These are phyloP conservation scores for Archaeoteleia sp. DNA, from an alignment of 2,888 invertebrate genomes.

Conservation along the genomic window DNA sequence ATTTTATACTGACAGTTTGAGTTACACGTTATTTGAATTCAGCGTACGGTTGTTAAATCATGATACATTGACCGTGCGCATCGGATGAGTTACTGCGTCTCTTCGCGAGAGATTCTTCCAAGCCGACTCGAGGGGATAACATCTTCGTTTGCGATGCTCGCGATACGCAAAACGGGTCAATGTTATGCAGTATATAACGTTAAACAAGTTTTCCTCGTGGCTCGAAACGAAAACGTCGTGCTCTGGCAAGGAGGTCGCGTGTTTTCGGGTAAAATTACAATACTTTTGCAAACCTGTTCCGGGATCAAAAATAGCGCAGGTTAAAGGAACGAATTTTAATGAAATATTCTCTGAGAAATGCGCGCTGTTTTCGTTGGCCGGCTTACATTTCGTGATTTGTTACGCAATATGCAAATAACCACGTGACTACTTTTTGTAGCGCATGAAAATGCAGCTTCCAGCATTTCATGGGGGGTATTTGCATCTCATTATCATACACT, in stretches of 20 bases:
- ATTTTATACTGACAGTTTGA: background rate
- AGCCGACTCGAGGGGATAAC: conserved; percentile 20
- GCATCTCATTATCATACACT: conserved; percentile 16
- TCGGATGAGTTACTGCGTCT: conserved; percentile 28
- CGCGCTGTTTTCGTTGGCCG: conserved; percentile 11
- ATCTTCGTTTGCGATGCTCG: conserved; percentile 9
- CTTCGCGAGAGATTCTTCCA: conserved; percentile 1
- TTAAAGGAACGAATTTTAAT: background rate
- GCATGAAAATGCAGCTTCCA: conserved; percentile 10
- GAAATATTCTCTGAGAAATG: background rate
- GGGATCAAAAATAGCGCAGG: conserved; percentile 7
- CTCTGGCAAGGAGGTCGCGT: background rate
- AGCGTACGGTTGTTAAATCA: conserved; percentile 25
- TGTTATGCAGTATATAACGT: conserved; percentile 12
- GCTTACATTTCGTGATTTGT: conserved; percentile 4
- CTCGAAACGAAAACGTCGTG: background rate
- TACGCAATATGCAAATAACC: conserved; percentile 1
- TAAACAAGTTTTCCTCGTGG: background rate
- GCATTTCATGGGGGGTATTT: conserved; percentile 9
- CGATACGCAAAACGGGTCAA: conserved; percentile 18
- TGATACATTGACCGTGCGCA: conserved; percentile 29
- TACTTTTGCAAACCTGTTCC: conserved; percentile 1
- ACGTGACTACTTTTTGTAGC: conserved; percentile 8
- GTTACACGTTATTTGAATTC: conserved; percentile 2
- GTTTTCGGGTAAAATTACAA: conserved; percentile 6